Conservation (phyloP, 1,140 invertebrate species). For the Latrodectus geometricus region DNA sequence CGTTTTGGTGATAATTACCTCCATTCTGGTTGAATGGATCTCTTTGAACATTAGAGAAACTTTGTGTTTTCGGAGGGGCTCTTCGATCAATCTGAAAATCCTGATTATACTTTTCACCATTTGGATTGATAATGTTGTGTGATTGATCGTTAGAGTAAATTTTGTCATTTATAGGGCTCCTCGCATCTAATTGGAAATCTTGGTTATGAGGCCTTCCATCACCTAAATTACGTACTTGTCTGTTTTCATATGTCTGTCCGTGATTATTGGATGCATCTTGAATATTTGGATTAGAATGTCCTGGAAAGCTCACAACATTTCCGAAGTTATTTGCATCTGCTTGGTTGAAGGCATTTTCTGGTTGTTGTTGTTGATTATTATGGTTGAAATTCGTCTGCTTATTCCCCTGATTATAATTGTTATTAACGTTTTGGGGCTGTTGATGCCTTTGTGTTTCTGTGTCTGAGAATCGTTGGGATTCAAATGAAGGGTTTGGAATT, state of each 20-base stretch:
- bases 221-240: background rate
- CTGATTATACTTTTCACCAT: background rate
- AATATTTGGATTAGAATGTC: conserved; percentile 1
- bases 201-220: background rate
- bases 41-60: conserved; percentile 11
- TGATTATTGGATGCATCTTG: background rate
- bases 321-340: conserved; percentile 20
- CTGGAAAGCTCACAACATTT: conserved; percentile 13
- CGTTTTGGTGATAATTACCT: conserved; percentile 3
- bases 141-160: background rate
- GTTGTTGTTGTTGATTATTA: conserved; percentile 1
- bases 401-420: background rate
- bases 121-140: background rate
- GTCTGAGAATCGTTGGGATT: conserved; percentile 31
- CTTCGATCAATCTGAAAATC: conserved; percentile 13
- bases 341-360: conserved; percentile 15
- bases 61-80: conserved; percentile 8
- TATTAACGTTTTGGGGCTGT: background rate
- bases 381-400: background rate
- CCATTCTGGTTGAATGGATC: conserved; percentile 1
- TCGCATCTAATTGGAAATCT: background rate
- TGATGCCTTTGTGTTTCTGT: background rate
- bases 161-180: background rate
- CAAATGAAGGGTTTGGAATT: conserved; percentile 27
- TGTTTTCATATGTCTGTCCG: background rate